Percentiles rank a stretch among this genome's conserved stretches.
Conservation (phyloP, 2,113 vertebrate species). For the Azemiops feae region DNA sequence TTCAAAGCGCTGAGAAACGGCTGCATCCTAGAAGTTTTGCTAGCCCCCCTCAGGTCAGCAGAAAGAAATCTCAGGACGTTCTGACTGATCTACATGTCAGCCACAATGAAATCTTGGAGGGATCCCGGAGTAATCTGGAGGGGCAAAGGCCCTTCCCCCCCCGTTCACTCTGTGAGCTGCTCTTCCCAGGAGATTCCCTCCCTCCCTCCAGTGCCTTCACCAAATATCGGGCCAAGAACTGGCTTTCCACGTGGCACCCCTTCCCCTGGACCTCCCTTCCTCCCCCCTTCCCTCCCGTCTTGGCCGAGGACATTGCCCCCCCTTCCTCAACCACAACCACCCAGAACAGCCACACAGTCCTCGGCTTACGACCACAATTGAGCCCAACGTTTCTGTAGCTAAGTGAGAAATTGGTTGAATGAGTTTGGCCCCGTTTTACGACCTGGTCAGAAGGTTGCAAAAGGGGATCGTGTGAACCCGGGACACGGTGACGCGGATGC, state of each 20-base stretch:
- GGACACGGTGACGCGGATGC: background rate
- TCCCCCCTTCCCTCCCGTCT: accelerated
- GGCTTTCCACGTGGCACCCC: background rate
- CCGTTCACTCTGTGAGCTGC: background rate
- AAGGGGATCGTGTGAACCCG: background rate
- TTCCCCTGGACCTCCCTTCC: background rate
- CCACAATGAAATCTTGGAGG: background rate
- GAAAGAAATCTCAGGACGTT: background rate
- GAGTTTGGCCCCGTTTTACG: background rate
- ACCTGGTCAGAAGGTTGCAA: background rate
- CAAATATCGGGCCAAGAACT: background rate
- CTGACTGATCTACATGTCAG: background rate
- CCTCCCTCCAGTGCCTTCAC: background rate
- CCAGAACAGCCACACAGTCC: background rate
- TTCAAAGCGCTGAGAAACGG: background rate
- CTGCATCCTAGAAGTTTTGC: background rate
- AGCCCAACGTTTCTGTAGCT: background rate
- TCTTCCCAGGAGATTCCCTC: background rate
- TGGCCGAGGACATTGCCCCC: background rate
- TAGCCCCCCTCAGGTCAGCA: background rate
- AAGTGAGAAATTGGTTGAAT: background rate
- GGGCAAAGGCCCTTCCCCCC: background rate
- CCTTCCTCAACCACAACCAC: too few species aligned
- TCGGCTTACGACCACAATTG: background rate
- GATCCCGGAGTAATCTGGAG: background rate